Conservation (phyloP, 2,113 vertebrate genomes). For the Thamnaconus septentrionalis region DNA sequence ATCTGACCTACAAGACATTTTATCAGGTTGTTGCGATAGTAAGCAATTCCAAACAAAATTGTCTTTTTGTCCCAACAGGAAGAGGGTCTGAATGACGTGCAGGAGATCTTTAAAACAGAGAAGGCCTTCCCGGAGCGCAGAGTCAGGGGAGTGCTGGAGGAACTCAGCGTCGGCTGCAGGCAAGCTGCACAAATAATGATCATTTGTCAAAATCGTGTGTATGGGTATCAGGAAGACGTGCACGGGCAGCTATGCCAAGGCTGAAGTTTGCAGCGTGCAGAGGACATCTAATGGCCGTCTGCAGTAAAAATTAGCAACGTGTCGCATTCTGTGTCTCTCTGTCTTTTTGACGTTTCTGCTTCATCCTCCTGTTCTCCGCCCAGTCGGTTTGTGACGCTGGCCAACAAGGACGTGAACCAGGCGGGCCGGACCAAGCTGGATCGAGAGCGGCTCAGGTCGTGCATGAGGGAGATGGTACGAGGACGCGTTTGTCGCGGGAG, state of each 20-base stretch:
- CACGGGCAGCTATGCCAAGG: not conserved
- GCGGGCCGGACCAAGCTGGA: slow-evolving; percentile 86
- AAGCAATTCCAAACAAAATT: not conserved
- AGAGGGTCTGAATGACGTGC: slow-evolving; percentile 94
- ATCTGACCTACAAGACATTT: too few species aligned
- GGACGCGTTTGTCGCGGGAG: too few species aligned
- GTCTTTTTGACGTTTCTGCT: not conserved
- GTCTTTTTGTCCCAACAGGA: slow-evolving; percentile 76
- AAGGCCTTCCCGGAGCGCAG: slow-evolving; percentile 92
- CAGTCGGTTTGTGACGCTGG: slow-evolving; percentile 87
- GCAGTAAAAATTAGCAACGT: not conserved
- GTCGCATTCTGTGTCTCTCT: not conserved
- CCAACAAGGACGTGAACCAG: slow-evolving; percentile 90
- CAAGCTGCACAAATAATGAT: slow-evolving; percentile 48
- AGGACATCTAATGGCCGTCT: too few species aligned
- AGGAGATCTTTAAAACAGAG: slow-evolving; percentile 97
- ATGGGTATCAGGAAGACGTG: too few species aligned
- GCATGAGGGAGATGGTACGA: slow-evolving; percentile 91
- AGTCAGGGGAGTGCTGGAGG: slow-evolving; percentile 92
- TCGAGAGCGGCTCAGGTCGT: slow-evolving; percentile 90
- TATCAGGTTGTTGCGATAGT: too few species aligned
- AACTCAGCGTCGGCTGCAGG: slow-evolving; percentile 88
- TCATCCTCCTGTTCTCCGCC: slow-evolving; percentile 18
- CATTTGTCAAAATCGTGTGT: slow-evolving; percentile 2
- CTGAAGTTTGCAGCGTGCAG: too few species aligned